phyloP scores from a whole-genome alignment of 2,797 vertebrate species.

The Coregonus suidteri region DNA sequence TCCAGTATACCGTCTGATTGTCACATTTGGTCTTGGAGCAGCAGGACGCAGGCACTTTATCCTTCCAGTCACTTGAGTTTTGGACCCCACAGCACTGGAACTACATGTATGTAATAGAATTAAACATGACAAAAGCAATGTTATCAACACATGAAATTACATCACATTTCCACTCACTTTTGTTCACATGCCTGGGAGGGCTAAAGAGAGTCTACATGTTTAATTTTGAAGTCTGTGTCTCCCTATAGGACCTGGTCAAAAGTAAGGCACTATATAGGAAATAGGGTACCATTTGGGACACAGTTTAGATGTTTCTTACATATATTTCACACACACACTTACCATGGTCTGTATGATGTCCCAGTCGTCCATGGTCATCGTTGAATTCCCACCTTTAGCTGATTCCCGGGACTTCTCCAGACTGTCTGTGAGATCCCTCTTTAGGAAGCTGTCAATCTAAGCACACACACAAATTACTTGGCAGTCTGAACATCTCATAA shows the following conservation, averaged over 20 bases:
- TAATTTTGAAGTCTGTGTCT: not conserved
- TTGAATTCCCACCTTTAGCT: not conserved
- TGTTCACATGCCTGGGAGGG: constrained; percentile 14
- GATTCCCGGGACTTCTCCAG: not conserved
- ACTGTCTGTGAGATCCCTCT: constrained; percentile 15
- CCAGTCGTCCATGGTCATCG: constrained; percentile 50
- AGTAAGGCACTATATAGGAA: too few relatives aligned
- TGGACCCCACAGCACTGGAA: constrained; percentile 69
- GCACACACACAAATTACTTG: not conserved
- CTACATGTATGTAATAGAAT: constrained; percentile 44
- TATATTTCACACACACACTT: constrained; percentile 25
- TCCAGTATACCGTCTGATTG: fast-evolving
- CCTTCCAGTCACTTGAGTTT: constrained; percentile 52
- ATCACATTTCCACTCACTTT: not conserved
- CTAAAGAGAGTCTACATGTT: not conserved
- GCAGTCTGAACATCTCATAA: not conserved
- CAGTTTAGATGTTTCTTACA: too few relatives aligned
- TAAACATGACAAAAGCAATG: not conserved
- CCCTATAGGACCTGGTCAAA: too few relatives aligned
- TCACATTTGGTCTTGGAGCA: fast-evolving
- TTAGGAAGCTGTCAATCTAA: constrained; percentile 39
- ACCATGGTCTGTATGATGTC: constrained; percentile 53
- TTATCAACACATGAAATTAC: not conserved
- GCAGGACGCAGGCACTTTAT: constrained; percentile 32
- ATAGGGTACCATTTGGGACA: too few relatives aligned